These are phyloP conservation scores for Delphinapterus leucas DNA, from an alignment of 2,113 vertebrate species.

Conservation along the genomic window DNA sequence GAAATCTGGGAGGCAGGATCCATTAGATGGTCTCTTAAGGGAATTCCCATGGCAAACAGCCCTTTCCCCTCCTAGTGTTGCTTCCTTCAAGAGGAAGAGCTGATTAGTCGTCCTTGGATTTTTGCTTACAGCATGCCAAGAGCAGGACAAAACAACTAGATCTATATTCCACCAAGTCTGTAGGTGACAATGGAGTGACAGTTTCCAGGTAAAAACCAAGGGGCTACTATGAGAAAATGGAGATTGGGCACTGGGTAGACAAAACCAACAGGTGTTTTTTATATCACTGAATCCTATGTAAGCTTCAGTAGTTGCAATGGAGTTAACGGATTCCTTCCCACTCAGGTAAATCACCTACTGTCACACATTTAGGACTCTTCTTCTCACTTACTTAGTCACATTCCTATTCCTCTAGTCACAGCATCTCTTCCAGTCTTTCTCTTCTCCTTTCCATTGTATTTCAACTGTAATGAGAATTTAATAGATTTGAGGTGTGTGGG, in stretches of 20 bases:
- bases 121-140: neutral
- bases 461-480: neutral
- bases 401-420: neutral
- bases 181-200: too few species aligned
- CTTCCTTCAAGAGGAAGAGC: neutral
- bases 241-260: neutral
- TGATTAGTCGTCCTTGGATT: neutral
- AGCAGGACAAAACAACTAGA: neutral
- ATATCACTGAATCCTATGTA: neutral
- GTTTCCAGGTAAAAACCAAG: neutral
- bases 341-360: neutral
- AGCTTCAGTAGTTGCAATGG: neutral
- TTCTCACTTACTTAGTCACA: neutral
- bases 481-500: neutral
- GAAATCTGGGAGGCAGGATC: neutral
- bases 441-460: neutral
- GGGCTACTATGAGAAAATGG: neutral
- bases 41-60: neutral
- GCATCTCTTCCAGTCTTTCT: neutral
- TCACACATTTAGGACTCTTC: neutral
- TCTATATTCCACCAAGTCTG: neutral
- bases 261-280: neutral
- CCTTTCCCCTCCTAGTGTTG: neutral
- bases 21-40: neutral
- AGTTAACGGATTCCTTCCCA: neutral